A percentile compares a stretch with the other conserved stretches of the same genome.
Conservation (phyloP, 2,888 invertebrate species). For the Blomia tropicalis region DNA sequence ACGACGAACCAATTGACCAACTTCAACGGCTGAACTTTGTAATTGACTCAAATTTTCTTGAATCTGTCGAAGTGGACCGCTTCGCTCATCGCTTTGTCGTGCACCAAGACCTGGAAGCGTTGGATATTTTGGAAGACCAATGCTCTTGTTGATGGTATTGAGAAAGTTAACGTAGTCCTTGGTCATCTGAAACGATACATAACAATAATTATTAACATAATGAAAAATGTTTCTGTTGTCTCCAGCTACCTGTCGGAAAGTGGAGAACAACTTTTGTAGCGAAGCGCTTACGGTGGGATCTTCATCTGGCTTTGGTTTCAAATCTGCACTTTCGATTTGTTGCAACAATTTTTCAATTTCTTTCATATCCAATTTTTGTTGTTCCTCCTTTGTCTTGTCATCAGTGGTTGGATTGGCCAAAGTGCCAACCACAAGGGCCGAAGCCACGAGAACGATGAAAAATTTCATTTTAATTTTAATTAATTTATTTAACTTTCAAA, state of each 20-base stretch:
- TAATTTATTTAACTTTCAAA: background rate
- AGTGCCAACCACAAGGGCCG: background rate
- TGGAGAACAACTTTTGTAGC: background rate
- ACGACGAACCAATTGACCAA: background rate
- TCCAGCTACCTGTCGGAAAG: slow-evolving; percentile 9
- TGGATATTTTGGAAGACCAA: slow-evolving; percentile 10
- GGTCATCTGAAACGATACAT: background rate
- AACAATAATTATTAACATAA: background rate
- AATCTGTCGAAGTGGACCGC: background rate
- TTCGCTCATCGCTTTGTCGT: background rate
- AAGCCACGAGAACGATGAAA: background rate
- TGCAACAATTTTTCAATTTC: background rate
- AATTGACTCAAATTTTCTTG: background rate
- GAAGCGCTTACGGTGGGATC: background rate
- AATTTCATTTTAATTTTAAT: slow-evolving; percentile 12
- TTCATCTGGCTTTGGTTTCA: background rate
- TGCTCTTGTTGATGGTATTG: background rate
- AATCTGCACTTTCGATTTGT: background rate
- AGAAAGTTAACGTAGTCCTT: background rate
- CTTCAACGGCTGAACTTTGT: background rate
- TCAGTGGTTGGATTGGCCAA: background rate
- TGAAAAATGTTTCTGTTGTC: background rate
- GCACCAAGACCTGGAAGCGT: background rate
- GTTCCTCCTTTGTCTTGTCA: background rate
- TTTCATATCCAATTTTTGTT: background rate